Evolutionary conservation across 2,888 invertebrate genomes (phyloP), one percentile per base, ranked within the genome.

Genomic region (Mesorhabditis sp.): DNA sequence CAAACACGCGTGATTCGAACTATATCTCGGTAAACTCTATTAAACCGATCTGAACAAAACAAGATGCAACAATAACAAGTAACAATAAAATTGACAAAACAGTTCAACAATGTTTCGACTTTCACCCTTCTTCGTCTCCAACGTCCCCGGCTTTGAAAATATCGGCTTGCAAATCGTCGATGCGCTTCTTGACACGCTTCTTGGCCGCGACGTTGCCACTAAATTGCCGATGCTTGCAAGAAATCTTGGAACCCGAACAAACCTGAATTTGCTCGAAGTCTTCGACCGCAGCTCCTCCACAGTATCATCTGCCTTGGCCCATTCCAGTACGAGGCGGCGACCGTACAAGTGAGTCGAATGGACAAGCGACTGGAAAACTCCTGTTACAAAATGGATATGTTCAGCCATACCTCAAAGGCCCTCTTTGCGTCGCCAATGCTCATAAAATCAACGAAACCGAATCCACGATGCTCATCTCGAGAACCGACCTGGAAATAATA

Each of bases 331-430:
- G 81, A 99, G 88, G 69, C 96, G 90, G 77, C 97, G 90, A 0
- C 97, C 97, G 87, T 94, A 97, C 87, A 99, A 92, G 90, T 99
- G 98, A 69, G 97, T 97, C 82, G 95, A 95, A 86, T 93, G 93
- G 80, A 92, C 76, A 7, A 85, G 75, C 10, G 80, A 65, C 63
- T 62, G 6, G 15, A 62, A 6, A 66, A 45, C 41, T 43, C 13
- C 15, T n/a, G 63, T 7, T 15, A 28, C 7, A 62, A 62, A n/a
- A 7, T 62, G 15, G 15, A 6, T n/a, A 44, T 15, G 10, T 42
- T 91, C n/a, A 93, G 91, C 15, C 63, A 7, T 7, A 62, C 65
- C 75, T 94, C 92, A 87, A 95, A 95, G 0, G 97, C 97, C 86
- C 91, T 90, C 92, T 94, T 94, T 1, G 98, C 96, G 87, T 95